Evolutionary conservation across 2,797 vertebrate genomes (phyloP), one percentile per base, ranked within the genome.

Genomic region (Leucoraja ocellata): DNA sequence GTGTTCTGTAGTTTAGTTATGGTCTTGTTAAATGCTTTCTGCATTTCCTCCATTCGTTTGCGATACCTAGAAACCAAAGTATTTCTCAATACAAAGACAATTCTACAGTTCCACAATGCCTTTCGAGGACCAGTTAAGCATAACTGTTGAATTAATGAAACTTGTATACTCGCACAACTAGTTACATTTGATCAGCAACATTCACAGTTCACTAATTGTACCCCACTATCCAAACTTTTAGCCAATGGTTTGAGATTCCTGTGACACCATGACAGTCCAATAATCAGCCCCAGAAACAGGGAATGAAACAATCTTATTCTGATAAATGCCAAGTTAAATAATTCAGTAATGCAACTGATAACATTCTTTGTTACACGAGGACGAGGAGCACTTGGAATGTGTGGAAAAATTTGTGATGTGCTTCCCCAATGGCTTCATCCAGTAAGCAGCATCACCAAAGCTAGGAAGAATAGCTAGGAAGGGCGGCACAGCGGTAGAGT

Each of bases 1-100:
- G 98, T 99, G 96, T 99, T 99, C 96, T 99, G 99, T 95, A 99
- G 97, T 94, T 99, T 99, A 95, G 99, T 97, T 96, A 99, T 98
- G 94, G 99, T 99, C 96, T 99, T 99, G 95, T 99, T 99, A 94
- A 99, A 99, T 14, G 98, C 98, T 95, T 97, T 97, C 95, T 99
- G 99, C 99, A 99, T 99, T 97, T 99, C 99, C 94, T 99, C 99
- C 99, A 99, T 99, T 96, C 99, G 99, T 95, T 99, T 99, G 93
- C 99, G 98, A 93, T 99, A 99, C 94, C 99, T 99, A 86, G 86
- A 95, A 95, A 91, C 78, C 46, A 84, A 93, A 77, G 93, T 93
- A 25, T 32, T 93, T 9, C 71, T 93, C 46, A 93, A 58, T 93
- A 46, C 25, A 94, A 73, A 39, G 68, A 46, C 8, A 92, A 54